Base-by-base conservation (phyloP, 1,140 invertebrate species). In the Nymphalis io region DNA sequence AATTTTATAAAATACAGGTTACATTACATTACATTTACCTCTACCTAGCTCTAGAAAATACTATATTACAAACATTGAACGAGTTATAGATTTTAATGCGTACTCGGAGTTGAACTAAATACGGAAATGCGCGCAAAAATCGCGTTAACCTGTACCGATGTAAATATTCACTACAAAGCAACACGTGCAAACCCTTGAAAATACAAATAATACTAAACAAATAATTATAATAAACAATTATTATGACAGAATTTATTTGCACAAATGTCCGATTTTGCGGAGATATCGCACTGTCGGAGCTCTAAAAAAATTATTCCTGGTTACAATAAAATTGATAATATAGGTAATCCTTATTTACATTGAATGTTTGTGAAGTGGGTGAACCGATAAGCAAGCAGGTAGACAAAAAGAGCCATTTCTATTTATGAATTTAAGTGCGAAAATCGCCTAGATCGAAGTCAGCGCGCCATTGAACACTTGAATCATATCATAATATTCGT, bases 291-390 rank as follows among this genome's bases (percentile, higher is more conserved):
- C 55, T 74, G 76, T 80, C 60, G 62, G 58, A 77, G 78, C 73
- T 81, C 69, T 73, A 80, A 79, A 88, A 53, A 53, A 85, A 86
- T 80, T 75, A 81, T 86, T 89, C 76, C 74, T 76, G 74, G 62
- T 77, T 60, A 82, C 61, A 86, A 81, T 85, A 84, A 83, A 86
- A 87, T 87, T 88, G 87, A 89, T 89, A 88, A 88, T 84, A 71
- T 69, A 75, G 73, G 77, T 90, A 87, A 90, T 90, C 87, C 84
- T 80, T 90, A 80, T 89, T 90, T 88, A 81, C 85, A 86, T 71
- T 82, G 81, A 80, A 84, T 79, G 85, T 87, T 78, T 70, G 76
- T 88, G 78, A 86, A 88, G 85, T 88, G 87, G 82, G 77, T 80
- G 75, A 53, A 70, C 70, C 55, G 88, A 90, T 90, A 90, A 90